Conservation (phyloP, 2,797 vertebrate species). For the Argyrosomus regius region DNA sequence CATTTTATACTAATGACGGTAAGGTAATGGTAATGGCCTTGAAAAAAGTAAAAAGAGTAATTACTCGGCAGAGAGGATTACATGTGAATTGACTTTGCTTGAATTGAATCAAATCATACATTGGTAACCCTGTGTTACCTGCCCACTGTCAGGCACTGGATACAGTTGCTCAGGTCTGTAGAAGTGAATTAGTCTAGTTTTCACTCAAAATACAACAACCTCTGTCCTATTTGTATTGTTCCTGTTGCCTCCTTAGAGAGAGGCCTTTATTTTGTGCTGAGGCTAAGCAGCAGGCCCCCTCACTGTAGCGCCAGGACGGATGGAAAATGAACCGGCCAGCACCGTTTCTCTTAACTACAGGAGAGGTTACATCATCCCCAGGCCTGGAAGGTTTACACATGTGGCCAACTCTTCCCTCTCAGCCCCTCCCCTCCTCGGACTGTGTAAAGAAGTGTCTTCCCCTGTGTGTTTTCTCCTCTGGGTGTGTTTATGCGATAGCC, state of each 20-base stretch:
- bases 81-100: neutral
- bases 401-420: constrained; percentile 47
- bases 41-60: neutral
- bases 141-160: neutral
- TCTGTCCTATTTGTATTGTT: neutral
- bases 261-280: constrained; percentile 39
- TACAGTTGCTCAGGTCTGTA: neutral
- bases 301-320: constrained; percentile 7
- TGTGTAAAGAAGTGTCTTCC: constrained; percentile 51
- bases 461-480: constrained; percentile 38
- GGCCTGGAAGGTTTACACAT: constrained; percentile 62
- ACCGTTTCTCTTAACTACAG: constrained; percentile 24
- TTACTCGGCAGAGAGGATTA: neutral
- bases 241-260: constrained; percentile 7
- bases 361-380: constrained; percentile 66
- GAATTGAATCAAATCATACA: neutral
- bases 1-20: neutral
- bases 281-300: constrained; percentile 8
- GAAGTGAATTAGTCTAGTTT: neutral
- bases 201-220: neutral
- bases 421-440: constrained; percentile 47
- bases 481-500: neutral
- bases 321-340: constrained; percentile 28
- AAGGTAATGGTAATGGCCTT: neutral
- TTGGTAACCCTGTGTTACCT: neutral